Base-by-base conservation (phyloP, 2,888 invertebrate genomes). In the Hypercompe scribonia region DNA sequence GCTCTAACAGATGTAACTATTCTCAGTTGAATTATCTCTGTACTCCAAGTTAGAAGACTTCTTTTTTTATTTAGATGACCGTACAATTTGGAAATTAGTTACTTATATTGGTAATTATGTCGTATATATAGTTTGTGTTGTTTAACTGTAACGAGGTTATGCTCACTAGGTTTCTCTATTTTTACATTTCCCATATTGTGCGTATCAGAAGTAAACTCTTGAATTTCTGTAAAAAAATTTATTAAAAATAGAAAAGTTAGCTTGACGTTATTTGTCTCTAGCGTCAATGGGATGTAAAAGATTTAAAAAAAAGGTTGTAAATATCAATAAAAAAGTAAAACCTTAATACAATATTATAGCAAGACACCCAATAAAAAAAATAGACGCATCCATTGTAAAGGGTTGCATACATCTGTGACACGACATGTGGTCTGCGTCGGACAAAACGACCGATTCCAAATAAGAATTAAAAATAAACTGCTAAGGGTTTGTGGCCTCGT, bases 391-490 rank as follows among this genome's bases (percentile, higher is more conserved):
- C 88, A 90, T 90, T 90, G 88, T 90, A 83, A 87, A 74, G 79
- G 69, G 72, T 77, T 70, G 71, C 75, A 70, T 73, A 85, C 85
- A 87, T 89, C 86, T 83, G 84, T 81, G 88, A 81, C 86, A 86
- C 90, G 89, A 92, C 91, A 93, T 92, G 91, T 92, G 91, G 91
- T 87, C 89, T 85, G 83, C 89, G 86, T 84, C 87, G 88, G 89
- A 90, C 90, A 90, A 90, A 92, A 91, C 91, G 90, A 88, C 88
- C 87, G 86, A 87, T 88, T 90, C 87, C 82, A 87, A 90, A 90
- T 88, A 88, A 87, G 87, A 88, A 90, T 88, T 86, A 87, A 88
- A 90, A 89, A 85, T 84, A 86, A 83, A 86, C 82, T 78, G 80
- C 75, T 76, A 81, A 80, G 80, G 76, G 80, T 82, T 73, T 81